Conservation (phyloP, 2,888 invertebrate species). For the Diaprepes abbreviatus region DNA sequence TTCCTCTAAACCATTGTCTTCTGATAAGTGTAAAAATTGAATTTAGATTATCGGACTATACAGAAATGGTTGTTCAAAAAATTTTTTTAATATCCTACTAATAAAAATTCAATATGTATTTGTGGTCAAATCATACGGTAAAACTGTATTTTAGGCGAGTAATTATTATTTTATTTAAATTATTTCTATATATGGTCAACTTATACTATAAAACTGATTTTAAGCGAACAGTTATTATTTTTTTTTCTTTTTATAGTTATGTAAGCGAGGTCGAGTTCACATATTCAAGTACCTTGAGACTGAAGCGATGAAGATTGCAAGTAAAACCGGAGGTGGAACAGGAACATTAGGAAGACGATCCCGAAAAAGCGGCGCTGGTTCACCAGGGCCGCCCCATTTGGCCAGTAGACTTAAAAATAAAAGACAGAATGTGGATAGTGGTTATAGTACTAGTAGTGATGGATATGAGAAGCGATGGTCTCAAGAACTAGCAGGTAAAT, state of each 20-base stretch:
- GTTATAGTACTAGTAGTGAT: conserved; percentile 89
- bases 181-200: too few relatives aligned
- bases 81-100: too few relatives aligned
- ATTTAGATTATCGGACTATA: too few relatives aligned
- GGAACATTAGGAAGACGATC: conserved; percentile 70
- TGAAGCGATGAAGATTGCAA: conserved; percentile 82
- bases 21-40: too few relatives aligned
- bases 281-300: conserved; percentile 95
- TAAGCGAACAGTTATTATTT: too few relatives aligned
- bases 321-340: conserved; percentile 67
- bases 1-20: too few relatives aligned
- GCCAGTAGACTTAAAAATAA: conserved; percentile 70
- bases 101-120: too few relatives aligned
- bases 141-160: too few relatives aligned
- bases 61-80: too few relatives aligned
- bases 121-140: too few relatives aligned
- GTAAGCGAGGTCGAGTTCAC: conserved; percentile 93
- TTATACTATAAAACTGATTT: too few relatives aligned
- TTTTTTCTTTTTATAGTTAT: conserved; percentile 74
- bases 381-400: conserved; percentile 64
- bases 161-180: too few relatives aligned
- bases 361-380: conserved; percentile 69
- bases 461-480: conserved; percentile 88
- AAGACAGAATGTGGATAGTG: conserved; percentile 88
- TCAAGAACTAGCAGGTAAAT: conserved; percentile 77